Evolutionary conservation across 1,140 invertebrate genomes (phyloP).

Genomic region (Trinorchestia longiramus): DNA sequence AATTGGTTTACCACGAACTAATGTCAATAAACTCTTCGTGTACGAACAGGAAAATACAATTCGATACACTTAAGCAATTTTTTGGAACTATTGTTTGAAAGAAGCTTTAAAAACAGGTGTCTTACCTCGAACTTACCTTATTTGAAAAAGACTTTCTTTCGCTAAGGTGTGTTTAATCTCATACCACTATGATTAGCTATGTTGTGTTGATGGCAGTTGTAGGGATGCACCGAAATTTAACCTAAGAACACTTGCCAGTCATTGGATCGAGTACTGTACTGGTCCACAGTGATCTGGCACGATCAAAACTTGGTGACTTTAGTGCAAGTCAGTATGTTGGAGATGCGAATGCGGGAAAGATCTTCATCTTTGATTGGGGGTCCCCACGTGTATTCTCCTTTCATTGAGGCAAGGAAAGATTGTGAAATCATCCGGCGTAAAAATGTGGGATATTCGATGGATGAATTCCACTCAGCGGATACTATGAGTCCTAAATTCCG

Average conservation of each 20-base stretch:
- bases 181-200: not conserved
- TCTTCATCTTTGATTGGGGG: not conserved
- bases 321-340: not conserved
- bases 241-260: not conserved
- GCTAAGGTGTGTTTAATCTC: not conserved
- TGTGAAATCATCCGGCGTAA: not conserved
- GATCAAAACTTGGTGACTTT: not conserved
- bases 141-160: not conserved
- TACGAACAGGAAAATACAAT: not conserved
- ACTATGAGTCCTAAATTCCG: not conserved
- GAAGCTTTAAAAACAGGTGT: not conserved
- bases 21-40: not conserved
- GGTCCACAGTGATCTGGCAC: not conserved
- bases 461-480: not conserved
- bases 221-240: not conserved
- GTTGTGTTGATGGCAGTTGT: not conserved
- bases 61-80: not conserved
- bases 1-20: not conserved
- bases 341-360: not conserved
- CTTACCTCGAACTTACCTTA: not conserved
- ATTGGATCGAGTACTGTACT: not conserved
- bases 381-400: slow-evolving; percentile 4
- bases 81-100: not conserved
- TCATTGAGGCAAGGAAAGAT: not conserved
- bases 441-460: not conserved